phyloP scores from a whole-genome alignment of 1,140 invertebrate genomes.

The Wiebesia pumilae region DNA sequence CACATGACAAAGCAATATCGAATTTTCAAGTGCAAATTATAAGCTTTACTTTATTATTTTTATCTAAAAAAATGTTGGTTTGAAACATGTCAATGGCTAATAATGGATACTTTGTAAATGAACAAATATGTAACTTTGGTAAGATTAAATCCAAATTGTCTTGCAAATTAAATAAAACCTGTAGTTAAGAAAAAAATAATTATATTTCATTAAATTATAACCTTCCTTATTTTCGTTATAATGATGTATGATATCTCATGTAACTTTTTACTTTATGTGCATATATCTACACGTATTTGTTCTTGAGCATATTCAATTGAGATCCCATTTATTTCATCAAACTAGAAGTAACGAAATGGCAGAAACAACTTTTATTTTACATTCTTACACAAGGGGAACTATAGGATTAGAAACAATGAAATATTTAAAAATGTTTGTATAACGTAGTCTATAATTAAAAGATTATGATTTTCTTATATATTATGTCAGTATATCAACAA shows the following conservation, averaged over 20 bases:
- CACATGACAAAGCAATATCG: slow-evolving; percentile 30
- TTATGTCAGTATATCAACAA: not conserved
- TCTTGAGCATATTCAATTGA: not conserved
- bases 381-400: not conserved
- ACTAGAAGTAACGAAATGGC: too few relatives aligned
- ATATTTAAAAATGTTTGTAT: too few relatives aligned
- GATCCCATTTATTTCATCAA: not conserved
- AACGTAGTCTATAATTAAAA: too few relatives aligned
- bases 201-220: not conserved
- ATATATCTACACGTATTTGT: not conserved
- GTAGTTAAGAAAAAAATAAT: slow-evolving; percentile 29
- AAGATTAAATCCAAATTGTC: slow-evolving; percentile 45
- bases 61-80: slow-evolving; percentile 22
- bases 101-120: slow-evolving; percentile 43
- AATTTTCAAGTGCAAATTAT: not conserved
- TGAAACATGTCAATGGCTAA: slow-evolving; percentile 40
- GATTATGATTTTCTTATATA: not conserved
- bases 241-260: not conserved
- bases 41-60: not conserved
- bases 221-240: not conserved
- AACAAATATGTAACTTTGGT: slow-evolving; percentile 44
- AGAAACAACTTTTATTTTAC: not conserved
- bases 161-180: slow-evolving; percentile 47
- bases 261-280: not conserved
- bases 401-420: too few relatives aligned